Evolutionary conservation across 2,888 invertebrate species (phyloP).

Genomic region (Phyllotreta striolata): DNA sequence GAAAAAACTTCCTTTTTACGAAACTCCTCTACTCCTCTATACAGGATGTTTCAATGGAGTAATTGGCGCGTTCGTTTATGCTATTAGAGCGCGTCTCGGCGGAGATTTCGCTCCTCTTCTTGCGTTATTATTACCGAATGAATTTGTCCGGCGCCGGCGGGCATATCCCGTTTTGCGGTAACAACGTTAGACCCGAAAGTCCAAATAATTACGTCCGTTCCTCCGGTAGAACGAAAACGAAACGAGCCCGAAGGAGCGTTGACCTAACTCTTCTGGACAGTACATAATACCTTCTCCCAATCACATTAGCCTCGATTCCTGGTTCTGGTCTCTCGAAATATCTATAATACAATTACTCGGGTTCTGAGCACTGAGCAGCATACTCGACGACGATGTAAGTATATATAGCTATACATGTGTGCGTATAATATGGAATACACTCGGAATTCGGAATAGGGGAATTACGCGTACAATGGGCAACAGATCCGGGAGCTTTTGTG

Average conservation of each 20-base stretch:
- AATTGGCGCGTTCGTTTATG: too few relatives aligned
- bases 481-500: conserved; percentile 1
- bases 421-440: conserved; percentile 41
- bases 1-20: too few relatives aligned
- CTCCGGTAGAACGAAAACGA: conserved; percentile 1
- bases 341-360: conserved; percentile 37
- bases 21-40: too few relatives aligned
- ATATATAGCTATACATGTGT: conserved; percentile 24
- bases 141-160: conserved; percentile 20
- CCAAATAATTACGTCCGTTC: conserved; percentile 29
- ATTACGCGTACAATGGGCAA: conserved; percentile 41
- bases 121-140: conserved; percentile 8
- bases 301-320: conserved; percentile 33
- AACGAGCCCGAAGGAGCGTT: conserved; percentile 12
- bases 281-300: conserved; percentile 31
- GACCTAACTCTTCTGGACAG: conserved; percentile 31
- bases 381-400: conserved; percentile 14
- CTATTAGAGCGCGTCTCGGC: too few relatives aligned
- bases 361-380: conserved; percentile 28
- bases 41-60: too few relatives aligned
- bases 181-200: conserved; percentile 29
- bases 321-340: conserved; percentile 29
- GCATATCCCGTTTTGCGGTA: conserved; percentile 22
- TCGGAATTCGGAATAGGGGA: conserved; percentile 44
- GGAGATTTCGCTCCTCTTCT: too few relatives aligned